These are phyloP conservation scores for Hydractinia symbiolongicarpus DNA, from an alignment of 30 jellyfish, hydroid and myxozoan genomes.

Conservation along the genomic window DNA sequence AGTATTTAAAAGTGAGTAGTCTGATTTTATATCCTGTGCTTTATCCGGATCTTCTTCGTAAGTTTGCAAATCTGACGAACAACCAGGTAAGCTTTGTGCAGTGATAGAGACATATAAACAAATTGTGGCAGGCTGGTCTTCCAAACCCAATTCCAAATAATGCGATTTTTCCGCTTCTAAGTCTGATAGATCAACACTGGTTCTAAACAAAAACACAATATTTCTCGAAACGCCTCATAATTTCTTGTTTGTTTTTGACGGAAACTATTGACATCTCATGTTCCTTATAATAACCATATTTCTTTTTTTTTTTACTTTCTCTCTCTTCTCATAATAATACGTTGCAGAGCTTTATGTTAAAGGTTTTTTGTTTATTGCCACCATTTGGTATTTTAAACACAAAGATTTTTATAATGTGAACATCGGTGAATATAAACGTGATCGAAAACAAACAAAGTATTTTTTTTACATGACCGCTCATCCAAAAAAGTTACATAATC, in stretches of 20 bases:
- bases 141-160: slow-evolving; percentile 52
- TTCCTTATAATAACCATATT: neutral
- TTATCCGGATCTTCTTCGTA: slow-evolving; percentile 34
- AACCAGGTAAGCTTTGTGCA: slow-evolving; percentile 62
- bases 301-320: too few species aligned
- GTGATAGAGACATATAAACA: slow-evolving; percentile 61
- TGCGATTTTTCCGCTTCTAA: slow-evolving; percentile 65
- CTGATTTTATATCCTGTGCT: slow-evolving; percentile 33
- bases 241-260: neutral
- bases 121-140: slow-evolving; percentile 72
- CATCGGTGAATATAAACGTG: too few species aligned
- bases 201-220: slow-evolving; percentile 16
- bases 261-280: neutral
- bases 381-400: too few species aligned
- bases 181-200: slow-evolving; percentile 40
- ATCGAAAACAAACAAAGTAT: too few species aligned
- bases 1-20: slow-evolving; percentile 44
- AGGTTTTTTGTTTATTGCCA: too few species aligned
- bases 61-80: slow-evolving; percentile 50
- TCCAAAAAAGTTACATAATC: too few species aligned
- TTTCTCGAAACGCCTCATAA: neutral
- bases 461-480: too few species aligned
- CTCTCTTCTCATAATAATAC: too few species aligned
- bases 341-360: too few species aligned
- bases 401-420: too few species aligned